Evolutionary conservation across 2,888 invertebrate genomes (phyloP).

Genomic region (Folsomia candida): DNA sequence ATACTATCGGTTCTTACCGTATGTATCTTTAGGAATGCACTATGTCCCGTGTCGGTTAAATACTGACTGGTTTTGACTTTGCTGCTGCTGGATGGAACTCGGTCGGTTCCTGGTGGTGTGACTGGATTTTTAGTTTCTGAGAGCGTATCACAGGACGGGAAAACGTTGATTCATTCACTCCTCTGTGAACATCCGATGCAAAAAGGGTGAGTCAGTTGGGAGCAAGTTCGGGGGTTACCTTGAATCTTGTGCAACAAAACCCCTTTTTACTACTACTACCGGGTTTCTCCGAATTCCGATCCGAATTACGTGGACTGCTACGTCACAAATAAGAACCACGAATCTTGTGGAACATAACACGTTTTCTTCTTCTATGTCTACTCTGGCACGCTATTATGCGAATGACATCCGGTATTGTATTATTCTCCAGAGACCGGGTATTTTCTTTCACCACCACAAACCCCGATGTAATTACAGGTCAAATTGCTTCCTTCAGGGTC

Average conservation of each 20-base stretch:
- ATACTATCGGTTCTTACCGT: no score
- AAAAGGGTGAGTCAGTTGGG: neutral
- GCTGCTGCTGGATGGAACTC: neutral
- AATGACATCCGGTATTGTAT: no score
- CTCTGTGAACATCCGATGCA: neutral
- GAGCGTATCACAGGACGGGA: neutral
- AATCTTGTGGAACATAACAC: no score
- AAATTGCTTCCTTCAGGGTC: no score
- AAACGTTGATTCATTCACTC: neutral
- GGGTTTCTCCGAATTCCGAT: neutral
- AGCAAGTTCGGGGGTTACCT: neutral
- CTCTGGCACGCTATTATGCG: no score
- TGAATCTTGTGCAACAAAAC: neutral
- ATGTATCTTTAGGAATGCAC: no score
- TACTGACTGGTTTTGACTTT: neutral
- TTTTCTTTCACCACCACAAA: no score
- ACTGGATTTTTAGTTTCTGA: neutral
- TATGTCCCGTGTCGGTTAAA: neutral
- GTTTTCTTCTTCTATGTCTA: no score
- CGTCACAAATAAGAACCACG: no score
- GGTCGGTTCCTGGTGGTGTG: neutral
- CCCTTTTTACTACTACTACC: no score
- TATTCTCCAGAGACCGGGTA: no score
- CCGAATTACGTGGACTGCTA: neutral
- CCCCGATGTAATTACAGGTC: no score